These are phyloP conservation scores for Pteruthius melanotis DNA, from an alignment of 2,113 vertebrate genomes.

Conservation along the genomic window DNA sequence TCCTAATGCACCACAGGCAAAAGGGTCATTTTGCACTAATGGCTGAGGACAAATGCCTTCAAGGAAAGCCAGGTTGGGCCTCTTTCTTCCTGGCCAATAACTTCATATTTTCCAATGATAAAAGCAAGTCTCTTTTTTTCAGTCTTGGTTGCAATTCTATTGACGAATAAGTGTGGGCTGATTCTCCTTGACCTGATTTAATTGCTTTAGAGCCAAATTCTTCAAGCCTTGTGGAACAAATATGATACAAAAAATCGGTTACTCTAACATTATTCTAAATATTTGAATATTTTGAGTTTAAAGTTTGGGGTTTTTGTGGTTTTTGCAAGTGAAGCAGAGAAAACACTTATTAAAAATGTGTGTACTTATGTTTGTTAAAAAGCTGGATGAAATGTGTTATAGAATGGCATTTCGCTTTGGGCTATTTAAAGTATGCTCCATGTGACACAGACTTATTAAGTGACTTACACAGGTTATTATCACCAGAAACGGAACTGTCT, in stretches of 20 bases:
- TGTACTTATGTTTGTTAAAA: background rate
- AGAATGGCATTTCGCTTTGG: background rate
- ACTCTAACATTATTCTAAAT: background rate
- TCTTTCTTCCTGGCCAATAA: background rate
- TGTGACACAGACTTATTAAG: background rate
- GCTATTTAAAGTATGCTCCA: background rate
- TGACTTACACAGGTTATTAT: background rate
- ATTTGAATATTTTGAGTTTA: background rate
- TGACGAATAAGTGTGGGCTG: background rate
- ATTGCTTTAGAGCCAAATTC: background rate
- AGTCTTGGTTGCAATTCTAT: background rate
- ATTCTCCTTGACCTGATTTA: background rate
- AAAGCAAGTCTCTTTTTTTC: background rate
- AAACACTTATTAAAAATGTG: background rate
- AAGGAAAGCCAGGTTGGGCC: background rate
- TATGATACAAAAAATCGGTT: background rate
- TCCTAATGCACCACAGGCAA: background rate
- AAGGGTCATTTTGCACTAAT: background rate
- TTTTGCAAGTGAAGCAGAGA: background rate
- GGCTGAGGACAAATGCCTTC: background rate
- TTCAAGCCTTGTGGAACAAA: background rate
- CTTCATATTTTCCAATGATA: background rate
- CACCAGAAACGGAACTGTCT: background rate
- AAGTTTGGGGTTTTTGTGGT: background rate
- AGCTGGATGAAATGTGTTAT: background rate